phyloP scores from a whole-genome alignment of 2,113 vertebrate genomes.

The Rostratula benghalensis region DNA sequence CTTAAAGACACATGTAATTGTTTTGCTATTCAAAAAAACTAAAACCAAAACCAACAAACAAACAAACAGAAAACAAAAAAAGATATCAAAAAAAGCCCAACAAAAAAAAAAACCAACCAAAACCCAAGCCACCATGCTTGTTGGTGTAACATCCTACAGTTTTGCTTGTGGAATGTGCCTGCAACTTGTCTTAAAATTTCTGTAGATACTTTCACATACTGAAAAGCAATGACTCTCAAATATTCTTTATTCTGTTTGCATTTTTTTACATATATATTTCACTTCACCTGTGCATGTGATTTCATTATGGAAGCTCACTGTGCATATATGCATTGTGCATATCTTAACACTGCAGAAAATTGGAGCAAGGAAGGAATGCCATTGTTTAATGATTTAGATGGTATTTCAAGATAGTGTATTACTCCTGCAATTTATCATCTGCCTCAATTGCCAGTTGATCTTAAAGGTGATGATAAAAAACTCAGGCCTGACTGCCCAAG shows the following conservation, averaged over 20 bases:
- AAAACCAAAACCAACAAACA: too few relatives aligned
- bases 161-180: neutral
- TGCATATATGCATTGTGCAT: neutral
- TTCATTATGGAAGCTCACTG: neutral
- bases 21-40: neutral
- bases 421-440: neutral
- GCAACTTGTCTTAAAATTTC: neutral
- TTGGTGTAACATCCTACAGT: neutral
- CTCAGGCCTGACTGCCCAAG: neutral
- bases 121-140: neutral
- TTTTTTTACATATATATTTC: neutral
- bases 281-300: neutral
- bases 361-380: neutral
- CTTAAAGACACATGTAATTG: neutral
- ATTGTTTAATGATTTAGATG: neutral
- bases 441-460: neutral
- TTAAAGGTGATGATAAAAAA: neutral
- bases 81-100: neutral
- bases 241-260: neutral
- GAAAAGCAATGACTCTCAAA: neutral
- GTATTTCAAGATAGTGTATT: neutral
- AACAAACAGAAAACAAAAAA: too few relatives aligned
- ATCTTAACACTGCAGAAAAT: neutral
- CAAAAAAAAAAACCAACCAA: neutral
- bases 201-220: neutral